These are phyloP conservation scores for Brachypteracias leptosomus DNA, from an alignment of 2,113 vertebrate species.

Conservation along the genomic window DNA sequence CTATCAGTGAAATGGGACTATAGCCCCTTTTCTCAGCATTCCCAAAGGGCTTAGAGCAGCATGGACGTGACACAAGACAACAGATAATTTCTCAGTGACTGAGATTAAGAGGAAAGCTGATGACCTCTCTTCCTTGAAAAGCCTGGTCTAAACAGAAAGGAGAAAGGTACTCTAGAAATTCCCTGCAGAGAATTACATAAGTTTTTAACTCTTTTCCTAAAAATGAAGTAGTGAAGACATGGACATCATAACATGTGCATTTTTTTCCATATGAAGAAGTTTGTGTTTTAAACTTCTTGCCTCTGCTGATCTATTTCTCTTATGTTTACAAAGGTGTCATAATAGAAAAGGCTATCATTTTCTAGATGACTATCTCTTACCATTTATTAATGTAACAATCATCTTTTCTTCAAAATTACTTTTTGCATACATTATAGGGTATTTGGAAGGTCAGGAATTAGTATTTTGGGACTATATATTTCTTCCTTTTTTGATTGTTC, in stretches of 20 bases:
- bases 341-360: not conserved
- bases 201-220: not conserved
- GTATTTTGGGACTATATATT: not conserved
- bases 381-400: not conserved
- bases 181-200: not conserved
- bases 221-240: not conserved
- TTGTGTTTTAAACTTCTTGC: not conserved
- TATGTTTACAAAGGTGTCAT: not conserved
- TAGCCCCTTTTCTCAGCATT: not conserved
- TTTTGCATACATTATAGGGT: not conserved
- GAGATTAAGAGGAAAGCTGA: not conserved
- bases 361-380: not conserved
- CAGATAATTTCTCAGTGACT: not conserved
- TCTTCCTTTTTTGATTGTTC: not conserved
- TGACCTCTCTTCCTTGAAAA: not conserved
- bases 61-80: fast-evolving
- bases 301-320: not conserved
- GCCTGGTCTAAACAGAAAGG: not conserved
- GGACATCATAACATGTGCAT: fast-evolving
- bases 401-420: not conserved
- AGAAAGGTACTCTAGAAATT: not conserved
- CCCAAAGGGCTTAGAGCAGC: not conserved
- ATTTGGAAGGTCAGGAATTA: not conserved
- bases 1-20: not conserved
- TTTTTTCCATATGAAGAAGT: not conserved